These are phyloP conservation scores for Drosophila pseudoananassae DNA, from an alignment of 1,140 invertebrate genomes.

Conservation along the genomic window DNA sequence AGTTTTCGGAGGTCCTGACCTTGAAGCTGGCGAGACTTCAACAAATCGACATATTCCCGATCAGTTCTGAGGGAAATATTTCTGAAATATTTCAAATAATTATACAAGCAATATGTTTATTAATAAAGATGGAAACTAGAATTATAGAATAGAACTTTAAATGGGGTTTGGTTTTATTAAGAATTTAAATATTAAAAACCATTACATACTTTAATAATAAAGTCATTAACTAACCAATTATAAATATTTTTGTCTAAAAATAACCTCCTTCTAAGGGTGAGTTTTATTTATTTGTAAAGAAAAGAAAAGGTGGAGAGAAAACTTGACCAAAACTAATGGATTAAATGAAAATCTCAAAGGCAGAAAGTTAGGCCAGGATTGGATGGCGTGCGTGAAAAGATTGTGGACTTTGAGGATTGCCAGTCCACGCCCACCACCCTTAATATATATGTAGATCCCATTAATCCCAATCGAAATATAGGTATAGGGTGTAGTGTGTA, in stretches of 20 bases:
- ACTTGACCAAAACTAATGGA: slow-evolving; percentile 59
- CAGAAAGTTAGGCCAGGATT: slow-evolving; percentile 29
- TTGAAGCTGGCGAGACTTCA: background rate
- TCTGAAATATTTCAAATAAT: too few species aligned
- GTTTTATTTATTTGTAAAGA: background rate
- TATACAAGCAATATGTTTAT: too few species aligned
- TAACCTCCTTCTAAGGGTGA: background rate
- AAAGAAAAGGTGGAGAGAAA: slow-evolving; percentile 1
- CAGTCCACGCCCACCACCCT: background rate
- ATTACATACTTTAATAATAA: too few species aligned
- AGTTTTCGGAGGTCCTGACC: slow-evolving; percentile 4
- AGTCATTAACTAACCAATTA: background rate
- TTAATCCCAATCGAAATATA: slow-evolving; percentile 41
- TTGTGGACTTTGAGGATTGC: background rate
- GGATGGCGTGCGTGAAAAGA: slow-evolving; percentile 36
- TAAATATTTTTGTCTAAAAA: background rate
- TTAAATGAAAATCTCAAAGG: slow-evolving; percentile 37
- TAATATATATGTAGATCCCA: background rate
- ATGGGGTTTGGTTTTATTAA: slow-evolving; percentile 6
- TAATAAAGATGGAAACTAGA: too few species aligned
- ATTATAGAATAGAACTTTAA: too few species aligned
- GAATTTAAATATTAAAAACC: too few species aligned
- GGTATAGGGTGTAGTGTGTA: slow-evolving; percentile 17
- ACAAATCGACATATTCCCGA: slow-evolving; percentile 5
- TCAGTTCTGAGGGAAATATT: too few species aligned